phyloP scores from a whole-genome alignment of 2,888 invertebrate species.

The Agonum fuliginosum region DNA sequence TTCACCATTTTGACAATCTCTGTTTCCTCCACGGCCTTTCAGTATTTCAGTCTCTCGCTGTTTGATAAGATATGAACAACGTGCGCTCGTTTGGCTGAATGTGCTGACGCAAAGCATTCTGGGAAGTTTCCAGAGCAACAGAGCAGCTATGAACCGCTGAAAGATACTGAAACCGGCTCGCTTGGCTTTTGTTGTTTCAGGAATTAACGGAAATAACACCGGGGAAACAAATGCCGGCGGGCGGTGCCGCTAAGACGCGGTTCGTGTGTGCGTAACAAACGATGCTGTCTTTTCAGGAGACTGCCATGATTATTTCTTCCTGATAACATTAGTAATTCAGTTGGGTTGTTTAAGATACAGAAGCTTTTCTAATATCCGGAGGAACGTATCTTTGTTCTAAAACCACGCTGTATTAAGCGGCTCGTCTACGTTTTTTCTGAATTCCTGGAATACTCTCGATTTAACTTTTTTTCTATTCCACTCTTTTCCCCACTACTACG shows the following conservation, averaged over 20 bases:
- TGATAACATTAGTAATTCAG: too few relatives aligned
- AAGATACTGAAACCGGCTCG: conserved; percentile 52
- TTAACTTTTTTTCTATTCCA: too few relatives aligned
- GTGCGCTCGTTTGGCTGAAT: conserved; percentile 39
- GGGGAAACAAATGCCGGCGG: conserved; percentile 31
- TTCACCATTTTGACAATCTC: neutral
- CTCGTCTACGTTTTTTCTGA: too few relatives aligned
- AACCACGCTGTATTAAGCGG: too few relatives aligned
- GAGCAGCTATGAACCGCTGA: conserved; percentile 14
- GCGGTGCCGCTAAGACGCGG: neutral
- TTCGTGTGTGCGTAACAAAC: too few relatives aligned
- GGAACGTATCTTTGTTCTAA: too few relatives aligned
- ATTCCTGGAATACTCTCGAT: too few relatives aligned
- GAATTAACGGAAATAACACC: conserved; percentile 48
- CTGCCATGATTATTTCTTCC: too few relatives aligned
- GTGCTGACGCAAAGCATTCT: conserved; percentile 54
- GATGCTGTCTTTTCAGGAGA: too few relatives aligned
- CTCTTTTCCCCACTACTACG: too few relatives aligned
- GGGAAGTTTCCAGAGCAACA: conserved; percentile 35
- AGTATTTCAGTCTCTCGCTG: neutral
- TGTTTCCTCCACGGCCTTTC: neutral
- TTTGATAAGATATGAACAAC: conserved; percentile 53
- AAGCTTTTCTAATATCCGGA: too few relatives aligned
- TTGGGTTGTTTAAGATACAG: too few relatives aligned
- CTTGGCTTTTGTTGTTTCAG: conserved; percentile 52